A percentile compares a stretch with the other conserved stretches of the same genome.
These are phyloP conservation scores for Eilema depressum DNA, from an alignment of 2,888 invertebrate species.

Conservation along the genomic window DNA sequence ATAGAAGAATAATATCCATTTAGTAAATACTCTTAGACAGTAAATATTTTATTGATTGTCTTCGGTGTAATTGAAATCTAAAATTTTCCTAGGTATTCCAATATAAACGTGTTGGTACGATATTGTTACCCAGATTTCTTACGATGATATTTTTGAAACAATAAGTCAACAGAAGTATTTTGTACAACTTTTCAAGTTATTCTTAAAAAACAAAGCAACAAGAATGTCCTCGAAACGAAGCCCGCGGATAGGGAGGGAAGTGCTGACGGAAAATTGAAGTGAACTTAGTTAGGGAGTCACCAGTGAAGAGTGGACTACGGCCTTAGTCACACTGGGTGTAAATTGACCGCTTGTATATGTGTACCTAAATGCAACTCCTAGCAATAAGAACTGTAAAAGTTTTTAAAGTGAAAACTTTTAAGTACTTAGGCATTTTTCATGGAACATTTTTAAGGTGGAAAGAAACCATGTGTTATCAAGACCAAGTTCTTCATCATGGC, in stretches of 20 bases:
- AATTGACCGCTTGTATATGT: slow-evolving; percentile 7
- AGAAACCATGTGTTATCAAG: no score
- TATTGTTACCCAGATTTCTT: neutral
- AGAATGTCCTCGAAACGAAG: slow-evolving; percentile 32
- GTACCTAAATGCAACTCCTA: no score
- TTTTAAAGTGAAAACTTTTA: no score
- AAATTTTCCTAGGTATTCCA: neutral
- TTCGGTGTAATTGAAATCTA: neutral
- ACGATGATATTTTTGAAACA: neutral
- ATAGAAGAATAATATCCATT: no score
- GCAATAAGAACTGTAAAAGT: no score
- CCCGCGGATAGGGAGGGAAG: slow-evolving; percentile 31
- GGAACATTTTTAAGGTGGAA: no score
- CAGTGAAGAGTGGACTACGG: slow-evolving; percentile 41
- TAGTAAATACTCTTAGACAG: no score
- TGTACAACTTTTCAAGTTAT: slow-evolving; percentile 13
- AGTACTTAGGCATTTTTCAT: no score
- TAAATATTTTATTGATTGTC: neutral
- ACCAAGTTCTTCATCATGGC: no score
- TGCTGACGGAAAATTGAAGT: slow-evolving; percentile 53
- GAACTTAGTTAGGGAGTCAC: slow-evolving; percentile 66
- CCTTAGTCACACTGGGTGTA: slow-evolving; percentile 14
- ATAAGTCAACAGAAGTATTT: slow-evolving; percentile 3
- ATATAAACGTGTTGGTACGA: no score
- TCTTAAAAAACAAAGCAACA: slow-evolving; percentile 34